Evolutionary conservation across 2,888 invertebrate genomes (phyloP), one percentile per base, ranked within the genome.

Genomic region (Andrena haemorrhoa): DNA sequence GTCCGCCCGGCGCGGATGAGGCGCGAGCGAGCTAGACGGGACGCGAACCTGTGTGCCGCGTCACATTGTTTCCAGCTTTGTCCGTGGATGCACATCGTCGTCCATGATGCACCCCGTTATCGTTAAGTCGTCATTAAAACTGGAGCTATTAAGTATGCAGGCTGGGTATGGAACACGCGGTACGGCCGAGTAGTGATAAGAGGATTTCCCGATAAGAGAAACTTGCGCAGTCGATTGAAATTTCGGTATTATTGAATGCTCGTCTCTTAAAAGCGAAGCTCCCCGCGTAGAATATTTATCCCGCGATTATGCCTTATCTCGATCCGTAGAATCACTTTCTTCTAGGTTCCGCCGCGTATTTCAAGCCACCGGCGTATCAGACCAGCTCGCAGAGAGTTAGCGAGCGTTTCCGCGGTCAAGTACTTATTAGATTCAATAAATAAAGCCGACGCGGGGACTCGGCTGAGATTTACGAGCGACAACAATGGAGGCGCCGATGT

Each of bases 1-100:
- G 90, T 86, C 88, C 86, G 86, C 84, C 87, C 79, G 71, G 87
- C 88, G 68, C 61, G 85, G 65, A 82, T 81, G 68, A 84, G 56
- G 86, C 84, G 74, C 74, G 64, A 51, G 47, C 75, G 61, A 61
- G 85, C 74, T 75, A 79, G 78, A 82, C 70, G 72, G 31, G 69
- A 64, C 75, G 69, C 65, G 61, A 70, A 79, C 65, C 80, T 79
- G 74, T 76, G 79, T 70, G 83, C 77, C 68, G 63, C 35, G 81
- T 71, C 84, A 76, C 79, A 82, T 88, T 85, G 85, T 85, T 82
- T 71, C 81, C 69, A 53, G 71, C 80, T 79, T 74, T 76, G 80
- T 69, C 79, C 71, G 7, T 77, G 81, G 56, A 85, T 78, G 73
- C 80, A 75, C 80, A 16, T 16, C 66, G 60, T 51, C 75, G 79